phyloP scores from a whole-genome alignment of 2,797 vertebrate species.

The Parotocinclus haroldoi region DNA sequence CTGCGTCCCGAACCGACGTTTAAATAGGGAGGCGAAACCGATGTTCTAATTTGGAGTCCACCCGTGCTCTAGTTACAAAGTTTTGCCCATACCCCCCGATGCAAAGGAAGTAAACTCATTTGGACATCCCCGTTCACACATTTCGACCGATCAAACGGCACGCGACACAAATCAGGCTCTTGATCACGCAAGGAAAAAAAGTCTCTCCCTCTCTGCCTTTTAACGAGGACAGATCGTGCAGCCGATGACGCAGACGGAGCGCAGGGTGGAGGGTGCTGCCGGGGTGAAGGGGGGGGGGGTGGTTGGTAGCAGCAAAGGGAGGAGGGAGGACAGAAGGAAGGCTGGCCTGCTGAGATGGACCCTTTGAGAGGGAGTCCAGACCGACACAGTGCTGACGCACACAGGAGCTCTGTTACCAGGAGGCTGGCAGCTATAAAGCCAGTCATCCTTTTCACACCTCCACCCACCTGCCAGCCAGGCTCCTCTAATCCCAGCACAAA shows the following conservation, averaged over 20 bases:
- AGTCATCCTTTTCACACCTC: conserved; percentile 51
- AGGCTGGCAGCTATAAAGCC: conserved; percentile 48
- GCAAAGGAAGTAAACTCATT: no score
- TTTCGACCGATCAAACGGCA: no score
- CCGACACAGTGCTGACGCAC: conserved; percentile 42
- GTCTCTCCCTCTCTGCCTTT: background rate
- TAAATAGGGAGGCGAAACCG: background rate
- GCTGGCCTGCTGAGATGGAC: conserved; percentile 36
- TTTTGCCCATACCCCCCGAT: no score
- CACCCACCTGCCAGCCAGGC: conserved; percentile 37
- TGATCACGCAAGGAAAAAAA: background rate
- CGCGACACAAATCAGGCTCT: background rate
- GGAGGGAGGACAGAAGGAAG: conserved; percentile 21
- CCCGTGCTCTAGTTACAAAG: no score
- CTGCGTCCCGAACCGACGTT: background rate
- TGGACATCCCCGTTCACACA: no score
- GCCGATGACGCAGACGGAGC: conserved; percentile 31
- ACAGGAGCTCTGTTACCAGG: conserved; percentile 42
- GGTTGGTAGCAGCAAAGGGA: conserved; percentile 8
- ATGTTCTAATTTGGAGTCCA: background rate
- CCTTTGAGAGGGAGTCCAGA: conserved; percentile 33
- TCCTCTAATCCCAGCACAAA: conserved; percentile 54
- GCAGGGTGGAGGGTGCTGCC: background rate
- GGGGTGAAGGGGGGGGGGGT: conserved; percentile 20
- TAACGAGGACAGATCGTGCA: conserved; percentile 36